Evolutionary conservation across 1,140 invertebrate species (phyloP).

Genomic region (Rhizoglyphus robini): DNA sequence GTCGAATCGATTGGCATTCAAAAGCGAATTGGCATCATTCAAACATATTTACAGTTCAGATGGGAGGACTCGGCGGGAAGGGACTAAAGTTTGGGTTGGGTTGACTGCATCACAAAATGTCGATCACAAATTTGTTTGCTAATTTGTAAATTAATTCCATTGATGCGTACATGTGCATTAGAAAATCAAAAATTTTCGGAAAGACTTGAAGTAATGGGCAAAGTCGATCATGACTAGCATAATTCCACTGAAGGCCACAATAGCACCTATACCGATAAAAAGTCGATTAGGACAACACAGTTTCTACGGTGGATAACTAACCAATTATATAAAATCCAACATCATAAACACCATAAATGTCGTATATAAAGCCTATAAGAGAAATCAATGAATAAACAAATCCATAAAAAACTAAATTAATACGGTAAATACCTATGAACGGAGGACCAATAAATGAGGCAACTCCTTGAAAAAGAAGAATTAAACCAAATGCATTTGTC

Average conservation of each 20-base stretch:
- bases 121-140: no score
- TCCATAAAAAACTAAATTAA: not conserved
- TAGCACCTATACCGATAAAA: conserved; percentile 46
- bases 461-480: conserved; percentile 37
- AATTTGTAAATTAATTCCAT: no score
- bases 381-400: not conserved
- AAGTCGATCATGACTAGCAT: conserved; percentile 72
- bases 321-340: conserved; percentile 55
- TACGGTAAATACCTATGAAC: conserved; percentile 29
- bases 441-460: conserved; percentile 36
- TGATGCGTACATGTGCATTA: no score
- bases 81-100: no score
- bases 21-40: no score
- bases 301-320: not conserved
- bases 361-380: conserved; percentile 61
- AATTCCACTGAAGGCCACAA: conserved; percentile 68
- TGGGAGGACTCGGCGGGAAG: no score
- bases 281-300: not conserved
- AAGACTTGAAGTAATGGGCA: conserved; percentile 5
- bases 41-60: no score
- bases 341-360: conserved; percentile 57
- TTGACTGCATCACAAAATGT: no score
- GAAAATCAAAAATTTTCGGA: no score
- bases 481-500: conserved; percentile 37
- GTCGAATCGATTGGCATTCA: no score